Percentiles rank a stretch among this genome's conserved stretches.
Evolutionary conservation across 2,888 invertebrate genomes (phyloP).

Genomic region (Dasysyrphus tricinctus): DNA sequence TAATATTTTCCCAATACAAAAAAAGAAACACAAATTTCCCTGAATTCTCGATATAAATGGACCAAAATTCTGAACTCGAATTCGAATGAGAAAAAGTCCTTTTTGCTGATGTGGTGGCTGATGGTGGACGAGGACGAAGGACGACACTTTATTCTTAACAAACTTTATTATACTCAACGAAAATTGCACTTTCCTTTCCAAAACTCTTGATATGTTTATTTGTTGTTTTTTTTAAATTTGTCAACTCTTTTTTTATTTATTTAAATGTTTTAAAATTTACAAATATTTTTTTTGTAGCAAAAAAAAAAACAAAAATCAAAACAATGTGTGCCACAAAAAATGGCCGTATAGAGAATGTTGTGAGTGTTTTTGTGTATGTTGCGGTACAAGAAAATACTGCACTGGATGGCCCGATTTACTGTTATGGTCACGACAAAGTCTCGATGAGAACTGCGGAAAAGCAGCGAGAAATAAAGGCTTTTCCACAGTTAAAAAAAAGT

Average conservation of each 20-base stretch:
- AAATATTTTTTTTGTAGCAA: neutral
- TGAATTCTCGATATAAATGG: constrained; percentile 49
- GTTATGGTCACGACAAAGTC: constrained; percentile 74
- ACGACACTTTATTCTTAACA: constrained; percentile 30
- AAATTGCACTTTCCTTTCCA: neutral
- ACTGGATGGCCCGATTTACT: constrained; percentile 74
- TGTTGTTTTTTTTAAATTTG: neutral
- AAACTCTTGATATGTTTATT: constrained; percentile 47
- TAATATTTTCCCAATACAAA: neutral
- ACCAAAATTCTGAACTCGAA: constrained; percentile 31
- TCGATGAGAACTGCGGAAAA: constrained; percentile 75
- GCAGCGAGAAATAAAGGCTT: constrained; percentile 66
- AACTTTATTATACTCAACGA: constrained; percentile 10
- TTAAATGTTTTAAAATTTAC: neutral
- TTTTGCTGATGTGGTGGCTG: constrained; percentile 23
- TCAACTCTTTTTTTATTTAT: constrained; percentile 11
- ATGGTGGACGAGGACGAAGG: constrained; percentile 1
- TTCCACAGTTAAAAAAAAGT: constrained; percentile 31
- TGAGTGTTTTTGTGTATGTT: constrained; percentile 47
- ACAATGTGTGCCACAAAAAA: constrained; percentile 72
- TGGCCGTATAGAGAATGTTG: constrained; percentile 63
- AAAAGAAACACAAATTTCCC: constrained; percentile 44
- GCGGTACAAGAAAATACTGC: constrained; percentile 62
- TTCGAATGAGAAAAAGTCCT: constrained; percentile 38
- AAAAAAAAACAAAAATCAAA: constrained; percentile 9